Evolutionary conservation across 2,888 invertebrate genomes (phyloP), one percentile per base, ranked within the genome.

Genomic region (Eremobia ochroleuca): DNA sequence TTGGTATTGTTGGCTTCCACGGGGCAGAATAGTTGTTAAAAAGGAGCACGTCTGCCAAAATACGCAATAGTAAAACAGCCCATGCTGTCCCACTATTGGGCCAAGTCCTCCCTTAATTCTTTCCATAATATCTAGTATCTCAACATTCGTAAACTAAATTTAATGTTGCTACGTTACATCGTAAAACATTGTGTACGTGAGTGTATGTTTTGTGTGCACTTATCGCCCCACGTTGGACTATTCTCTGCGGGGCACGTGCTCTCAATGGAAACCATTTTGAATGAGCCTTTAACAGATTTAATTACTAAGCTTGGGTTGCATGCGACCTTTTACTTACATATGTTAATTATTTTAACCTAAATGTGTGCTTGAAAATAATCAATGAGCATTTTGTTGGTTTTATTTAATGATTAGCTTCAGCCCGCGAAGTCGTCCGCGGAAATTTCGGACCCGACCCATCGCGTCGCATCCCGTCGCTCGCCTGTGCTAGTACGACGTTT

Each of bases 231-330:
- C 68, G 81, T 80, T 86, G 77, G 34, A 67, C 46, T 82, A 79
- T 75, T 75, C 75, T 46, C 49, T 25, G n/a, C 8, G 5, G 40
- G 25, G 59, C 74, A 88, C 87, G 87, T 84, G 87, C 82, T 81
- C 72, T 73, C 59, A 74, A 86, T 58, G 25, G 40, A 64, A 58
- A 88, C 82, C 81, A 77, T 89, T 89, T 88, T 87, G 80, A 87
- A 88, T 88, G 81, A 86, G 87, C 79, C 83, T 88, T 82, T 79
- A 73, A 82, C 75, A 72, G 69, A 85, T 88, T 81, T 85, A 83
- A 84, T 87, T 85, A 81, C 71, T 72, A 61, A 67, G 69, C 76
- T 82, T 73, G 73, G 40, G 78, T 82, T 81, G 81, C 28, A 40
- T 31, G 31, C 55, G 37, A 58, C 68, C 61, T 71, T 46, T 64